These are phyloP conservation scores for Drosophila anomalata DNA, from an alignment of 2,888 invertebrate genomes.

Conservation along the genomic window DNA sequence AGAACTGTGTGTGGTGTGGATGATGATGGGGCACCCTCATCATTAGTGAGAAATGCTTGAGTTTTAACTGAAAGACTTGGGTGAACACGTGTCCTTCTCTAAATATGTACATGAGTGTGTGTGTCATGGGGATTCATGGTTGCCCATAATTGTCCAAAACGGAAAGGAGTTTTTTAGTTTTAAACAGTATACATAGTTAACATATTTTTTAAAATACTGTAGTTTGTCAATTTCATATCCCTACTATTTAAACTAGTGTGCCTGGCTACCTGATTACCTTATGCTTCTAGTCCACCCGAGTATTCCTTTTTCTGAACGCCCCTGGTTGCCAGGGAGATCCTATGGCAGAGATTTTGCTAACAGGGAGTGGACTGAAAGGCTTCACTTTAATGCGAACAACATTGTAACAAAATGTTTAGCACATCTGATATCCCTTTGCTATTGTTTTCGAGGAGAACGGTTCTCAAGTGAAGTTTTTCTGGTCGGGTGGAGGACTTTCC, in stretches of 20 bases:
- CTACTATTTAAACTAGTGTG: too few species aligned
- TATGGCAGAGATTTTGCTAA: slow-evolving; percentile 19
- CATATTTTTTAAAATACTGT: too few species aligned
- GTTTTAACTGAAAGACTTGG: slow-evolving; percentile 49
- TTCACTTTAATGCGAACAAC: slow-evolving; percentile 27
- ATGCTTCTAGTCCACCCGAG: background rate
- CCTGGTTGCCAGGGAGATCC: slow-evolving; percentile 21
- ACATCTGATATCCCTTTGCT: slow-evolving; percentile 29
- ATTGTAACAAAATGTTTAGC: slow-evolving; percentile 42
- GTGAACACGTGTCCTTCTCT: slow-evolving; percentile 32
- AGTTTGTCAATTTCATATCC: too few species aligned
- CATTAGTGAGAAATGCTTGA: slow-evolving; percentile 51
- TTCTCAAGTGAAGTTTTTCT: slow-evolving; percentile 13
- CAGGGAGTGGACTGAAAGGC: slow-evolving; percentile 5
- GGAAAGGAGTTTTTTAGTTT: background rate
- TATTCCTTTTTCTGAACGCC: background rate
- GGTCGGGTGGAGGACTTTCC: background rate
- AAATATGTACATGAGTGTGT: background rate
- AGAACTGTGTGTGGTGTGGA: slow-evolving; percentile 28
- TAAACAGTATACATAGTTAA: too few species aligned
- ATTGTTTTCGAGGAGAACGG: slow-evolving; percentile 20
- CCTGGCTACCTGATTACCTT: background rate
- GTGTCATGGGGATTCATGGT: slow-evolving; percentile 4
- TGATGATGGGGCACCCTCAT: slow-evolving; percentile 43
- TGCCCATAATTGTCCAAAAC: background rate